Conservation (phyloP, 2,113 vertebrate species). For the Labeo rohita region DNA sequence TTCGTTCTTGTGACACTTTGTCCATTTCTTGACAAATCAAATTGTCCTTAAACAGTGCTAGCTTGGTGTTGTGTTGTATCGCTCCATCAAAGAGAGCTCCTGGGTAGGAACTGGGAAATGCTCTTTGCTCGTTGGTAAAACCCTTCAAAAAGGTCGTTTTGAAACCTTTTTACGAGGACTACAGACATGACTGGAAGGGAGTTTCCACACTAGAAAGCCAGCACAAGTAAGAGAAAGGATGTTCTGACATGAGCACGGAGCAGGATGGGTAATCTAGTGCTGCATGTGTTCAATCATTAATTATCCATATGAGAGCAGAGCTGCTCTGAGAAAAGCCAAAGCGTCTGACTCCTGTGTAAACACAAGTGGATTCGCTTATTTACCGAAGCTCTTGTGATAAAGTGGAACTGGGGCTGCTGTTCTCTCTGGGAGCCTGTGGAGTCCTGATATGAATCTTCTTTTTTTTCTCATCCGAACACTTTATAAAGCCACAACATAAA, state of each 20-base stretch:
- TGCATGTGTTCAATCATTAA: constrained; percentile 51
- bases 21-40: constrained; percentile 22
- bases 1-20: not conserved
- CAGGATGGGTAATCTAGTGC: constrained; percentile 32
- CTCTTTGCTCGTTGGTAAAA: constrained; percentile 9
- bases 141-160: not conserved
- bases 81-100: constrained; percentile 5
- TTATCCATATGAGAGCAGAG: constrained; percentile 45
- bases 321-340: constrained; percentile 35
- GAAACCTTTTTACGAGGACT: not conserved
- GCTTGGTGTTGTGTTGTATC: constrained; percentile 33
- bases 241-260: not conserved
- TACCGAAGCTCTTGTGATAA: constrained; percentile 45
- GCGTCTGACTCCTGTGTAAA: constrained; percentile 43
- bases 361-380: constrained; percentile 52
- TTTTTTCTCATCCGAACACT: not conserved
- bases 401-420: not conserved
- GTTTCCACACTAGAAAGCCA: constrained; percentile 6
- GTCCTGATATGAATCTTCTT: not conserved
- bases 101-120: constrained; percentile 25
- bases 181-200: constrained; percentile 1
- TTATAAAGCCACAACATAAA: constrained; percentile 4
- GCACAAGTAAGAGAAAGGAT: not conserved
- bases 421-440: not conserved
- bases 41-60: constrained; percentile 30